Evolutionary conservation across 2,888 invertebrate genomes (phyloP).

Genomic region (Icerya purchasi): DNA sequence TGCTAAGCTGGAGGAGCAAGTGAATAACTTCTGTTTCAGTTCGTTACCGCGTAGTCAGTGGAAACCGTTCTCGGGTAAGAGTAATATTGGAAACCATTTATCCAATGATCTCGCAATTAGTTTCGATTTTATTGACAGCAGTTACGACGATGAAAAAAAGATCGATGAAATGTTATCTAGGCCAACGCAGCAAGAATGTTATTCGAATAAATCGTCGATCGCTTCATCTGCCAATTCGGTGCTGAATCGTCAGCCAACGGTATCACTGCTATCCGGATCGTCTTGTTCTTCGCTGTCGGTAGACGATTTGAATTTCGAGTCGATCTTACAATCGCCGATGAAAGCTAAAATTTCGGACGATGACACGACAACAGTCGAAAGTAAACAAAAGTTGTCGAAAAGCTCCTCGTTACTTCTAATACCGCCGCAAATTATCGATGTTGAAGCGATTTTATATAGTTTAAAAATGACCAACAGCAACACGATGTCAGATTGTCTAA

Average conservation of each 20-base stretch:
- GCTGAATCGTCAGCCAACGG: neutral
- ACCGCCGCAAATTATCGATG: neutral
- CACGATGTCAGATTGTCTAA: neutral
- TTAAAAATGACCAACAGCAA: neutral
- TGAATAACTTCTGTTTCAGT: neutral
- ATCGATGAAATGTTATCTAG: neutral
- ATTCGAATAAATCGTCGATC: neutral
- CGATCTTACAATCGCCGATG: neutral
- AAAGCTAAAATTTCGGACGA: too few relatives aligned
- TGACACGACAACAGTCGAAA: neutral
- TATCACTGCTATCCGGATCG: neutral
- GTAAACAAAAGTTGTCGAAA: neutral
- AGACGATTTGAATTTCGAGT: neutral
- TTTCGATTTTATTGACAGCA: too few relatives aligned
- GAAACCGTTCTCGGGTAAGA: too few relatives aligned
- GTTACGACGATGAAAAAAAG: too few relatives aligned
- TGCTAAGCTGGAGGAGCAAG: neutral
- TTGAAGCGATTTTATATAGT: neutral
- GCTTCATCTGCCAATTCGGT: neutral
- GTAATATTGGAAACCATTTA: neutral
- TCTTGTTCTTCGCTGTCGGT: neutral
- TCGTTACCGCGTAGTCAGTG: neutral
- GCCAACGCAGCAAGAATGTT: too few relatives aligned
- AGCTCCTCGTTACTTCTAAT: neutral
- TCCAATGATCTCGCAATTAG: too few relatives aligned